Percentiles rank a stretch among this genome's conserved stretches.
phyloP scores from a whole-genome alignment of 1,140 invertebrate species.

The roundworm (Caenorhabditis elegans) region DNA sequence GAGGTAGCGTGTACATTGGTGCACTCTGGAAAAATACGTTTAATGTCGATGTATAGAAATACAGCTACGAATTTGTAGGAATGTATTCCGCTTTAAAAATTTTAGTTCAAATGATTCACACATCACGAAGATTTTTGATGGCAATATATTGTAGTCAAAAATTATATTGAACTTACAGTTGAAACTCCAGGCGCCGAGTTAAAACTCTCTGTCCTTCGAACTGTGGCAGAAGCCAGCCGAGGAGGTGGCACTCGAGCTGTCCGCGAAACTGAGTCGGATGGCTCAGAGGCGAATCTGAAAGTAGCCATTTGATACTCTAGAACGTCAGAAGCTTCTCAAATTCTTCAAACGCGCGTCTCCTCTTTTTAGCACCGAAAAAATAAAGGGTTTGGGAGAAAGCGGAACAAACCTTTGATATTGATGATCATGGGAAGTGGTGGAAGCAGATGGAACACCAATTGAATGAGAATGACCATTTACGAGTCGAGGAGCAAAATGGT shows the following conservation, averaged over 20 bases:
- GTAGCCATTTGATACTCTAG: conserved; percentile 20
- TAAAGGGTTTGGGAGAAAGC: not conserved
- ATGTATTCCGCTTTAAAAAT: too few relatives aligned
- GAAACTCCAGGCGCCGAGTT: conserved; percentile 32
- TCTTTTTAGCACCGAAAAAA: not conserved
- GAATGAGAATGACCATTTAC: conserved; percentile 11
- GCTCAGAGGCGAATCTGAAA: conserved; percentile 13
- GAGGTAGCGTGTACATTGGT: conserved; percentile 30
- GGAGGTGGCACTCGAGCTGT: conserved; percentile 46
- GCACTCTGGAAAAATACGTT: not conserved
- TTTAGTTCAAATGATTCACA: too few relatives aligned
- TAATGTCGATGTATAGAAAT: too few relatives aligned
- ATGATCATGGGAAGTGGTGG: not conserved
- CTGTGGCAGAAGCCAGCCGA: conserved; percentile 18
- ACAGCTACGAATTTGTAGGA: too few relatives aligned
- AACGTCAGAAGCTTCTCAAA: conserved; percentile 22
- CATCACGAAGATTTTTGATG: too few relatives aligned
- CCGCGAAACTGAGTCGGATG: conserved; percentile 38
- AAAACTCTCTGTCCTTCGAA: conserved; percentile 40
- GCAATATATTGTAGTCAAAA: too few relatives aligned
- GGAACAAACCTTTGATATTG: conserved; percentile 16
- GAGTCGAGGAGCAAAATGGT: conserved; percentile 18
- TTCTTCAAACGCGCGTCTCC: not conserved
- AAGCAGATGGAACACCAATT: not conserved
- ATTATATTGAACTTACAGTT: not conserved